Percentiles rank a stretch among this genome's conserved stretches.
These are phyloP conservation scores for Leuciscus waleckii DNA, from an alignment of 2,797 vertebrate genomes.

Conservation along the genomic window DNA sequence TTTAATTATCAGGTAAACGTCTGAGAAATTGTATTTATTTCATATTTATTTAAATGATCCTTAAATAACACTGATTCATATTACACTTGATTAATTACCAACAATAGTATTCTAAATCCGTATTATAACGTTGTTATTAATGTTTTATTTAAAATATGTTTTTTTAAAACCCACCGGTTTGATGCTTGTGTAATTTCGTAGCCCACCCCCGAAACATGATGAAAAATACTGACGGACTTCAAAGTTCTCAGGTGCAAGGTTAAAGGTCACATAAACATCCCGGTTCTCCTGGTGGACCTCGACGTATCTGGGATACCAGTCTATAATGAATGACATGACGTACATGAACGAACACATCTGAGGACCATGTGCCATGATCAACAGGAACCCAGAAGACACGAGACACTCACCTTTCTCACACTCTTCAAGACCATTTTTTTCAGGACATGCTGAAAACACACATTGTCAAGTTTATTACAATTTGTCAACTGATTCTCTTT, in stretches of 20 bases:
- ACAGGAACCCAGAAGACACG: background rate
- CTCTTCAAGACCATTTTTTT: constrained; percentile 76
- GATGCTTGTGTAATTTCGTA: constrained; percentile 68
- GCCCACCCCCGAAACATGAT: constrained; percentile 68
- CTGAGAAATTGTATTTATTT: background rate
- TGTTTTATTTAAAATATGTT: background rate
- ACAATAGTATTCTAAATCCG: background rate
- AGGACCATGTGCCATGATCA: background rate
- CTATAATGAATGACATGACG: constrained; percentile 61
- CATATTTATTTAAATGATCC: background rate
- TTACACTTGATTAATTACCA: background rate
- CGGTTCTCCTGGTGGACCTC: constrained; percentile 70
- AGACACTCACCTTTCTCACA: constrained; percentile 76
- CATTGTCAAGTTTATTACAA: background rate
- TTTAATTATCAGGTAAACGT: background rate
- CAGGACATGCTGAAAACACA: constrained; percentile 75
- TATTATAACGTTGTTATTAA: background rate
- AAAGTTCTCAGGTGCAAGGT: constrained; percentile 77
- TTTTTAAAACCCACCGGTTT: constrained; percentile 69
- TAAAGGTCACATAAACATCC: constrained; percentile 77
- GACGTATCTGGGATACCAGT: constrained; percentile 79
- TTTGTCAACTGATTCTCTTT: background rate
- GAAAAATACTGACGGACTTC: constrained; percentile 78
- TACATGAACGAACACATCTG: background rate
- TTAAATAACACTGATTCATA: background rate